Evolutionary conservation across 2,113 vertebrate species (phyloP).

Genomic region (Nothocercus julius): DNA sequence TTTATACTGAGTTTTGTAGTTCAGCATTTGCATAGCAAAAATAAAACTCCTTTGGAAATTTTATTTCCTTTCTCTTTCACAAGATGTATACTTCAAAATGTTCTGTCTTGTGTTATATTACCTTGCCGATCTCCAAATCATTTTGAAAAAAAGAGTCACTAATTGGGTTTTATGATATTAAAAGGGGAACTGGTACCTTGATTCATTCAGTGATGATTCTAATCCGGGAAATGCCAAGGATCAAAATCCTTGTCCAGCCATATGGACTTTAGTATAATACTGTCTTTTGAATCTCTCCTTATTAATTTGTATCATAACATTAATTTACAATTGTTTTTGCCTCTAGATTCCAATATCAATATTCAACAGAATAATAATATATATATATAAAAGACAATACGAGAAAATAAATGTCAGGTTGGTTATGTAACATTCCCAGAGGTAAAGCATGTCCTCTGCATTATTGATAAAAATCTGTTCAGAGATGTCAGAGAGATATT

Average conservation of each 20-base stretch:
- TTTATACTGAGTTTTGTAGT: rapidly evolving
- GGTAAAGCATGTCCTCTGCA: neutral
- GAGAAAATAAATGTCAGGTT: neutral
- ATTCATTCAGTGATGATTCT: neutral
- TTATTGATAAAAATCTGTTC: slow-evolving; percentile 20
- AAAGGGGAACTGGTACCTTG: neutral
- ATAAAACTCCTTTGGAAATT: neutral
- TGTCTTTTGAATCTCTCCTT: neutral
- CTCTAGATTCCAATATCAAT: neutral
- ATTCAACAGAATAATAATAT: neutral
- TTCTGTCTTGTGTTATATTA: neutral
- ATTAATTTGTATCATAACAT: neutral
- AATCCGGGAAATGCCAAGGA: neutral
- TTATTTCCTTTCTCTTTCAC: neutral
- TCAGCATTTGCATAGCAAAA: neutral
- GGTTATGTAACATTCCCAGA: neutral
- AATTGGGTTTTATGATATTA: neutral
- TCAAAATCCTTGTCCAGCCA: neutral
- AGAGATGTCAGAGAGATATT: neutral
- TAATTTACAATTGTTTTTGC: neutral
- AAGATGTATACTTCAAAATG: neutral
- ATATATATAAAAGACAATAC: neutral
- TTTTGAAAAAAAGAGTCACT: neutral
- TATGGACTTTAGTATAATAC: neutral
- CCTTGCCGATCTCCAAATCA: neutral